Base-by-base conservation (phyloP, 2,113 vertebrate genomes). In the Nematolebias whitei region DNA sequence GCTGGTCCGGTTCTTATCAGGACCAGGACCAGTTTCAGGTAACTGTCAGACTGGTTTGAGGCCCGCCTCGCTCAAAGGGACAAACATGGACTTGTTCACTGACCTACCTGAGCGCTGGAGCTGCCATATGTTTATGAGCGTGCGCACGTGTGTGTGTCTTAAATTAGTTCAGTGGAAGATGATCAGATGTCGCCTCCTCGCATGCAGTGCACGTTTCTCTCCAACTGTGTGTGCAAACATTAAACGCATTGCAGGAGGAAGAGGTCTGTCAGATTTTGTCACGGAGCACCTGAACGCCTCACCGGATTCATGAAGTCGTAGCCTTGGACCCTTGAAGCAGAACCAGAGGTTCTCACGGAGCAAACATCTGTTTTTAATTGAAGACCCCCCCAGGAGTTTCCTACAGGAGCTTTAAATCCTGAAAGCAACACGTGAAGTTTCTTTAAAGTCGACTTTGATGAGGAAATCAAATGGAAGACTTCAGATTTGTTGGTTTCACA, bases 111-210 rank as follows among this genome's bases (percentile, higher is more conserved):
- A 8, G 19, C 15, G 3, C 50, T 64, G 70, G 64, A 54, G 29
- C 19, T 49, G 56, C 68, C 74, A 58, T 79, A 47, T 76, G 80
- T 81, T 66, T 71, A 32, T 40, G 60, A 45, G 43, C 56, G 0
- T 63, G 4, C 47, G 38, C 45, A 32, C 40, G 5, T 51, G 11
- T 26, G 51, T 55, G 54, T 51, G 68, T 73, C 83, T 81, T 78
- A 87, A 83, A 76, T 85, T 85, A 85, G 81, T 83, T 69, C 75
- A 38, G 67, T 38, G 75, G 53, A 65, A 81, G 79, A 79, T 62
- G 82, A 81, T 83, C 79, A 66, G 26, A 29, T 29, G 26, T 29
- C 26, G 26, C 7, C 26, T 4, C 3, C 26, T 4, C 26, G 26
- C 26, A 29, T 29, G 26, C 26, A 29, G 26, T 29, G 3, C 7